phyloP scores from a whole-genome alignment of 2,888 invertebrate genomes.

The Chouioia cunea region DNA sequence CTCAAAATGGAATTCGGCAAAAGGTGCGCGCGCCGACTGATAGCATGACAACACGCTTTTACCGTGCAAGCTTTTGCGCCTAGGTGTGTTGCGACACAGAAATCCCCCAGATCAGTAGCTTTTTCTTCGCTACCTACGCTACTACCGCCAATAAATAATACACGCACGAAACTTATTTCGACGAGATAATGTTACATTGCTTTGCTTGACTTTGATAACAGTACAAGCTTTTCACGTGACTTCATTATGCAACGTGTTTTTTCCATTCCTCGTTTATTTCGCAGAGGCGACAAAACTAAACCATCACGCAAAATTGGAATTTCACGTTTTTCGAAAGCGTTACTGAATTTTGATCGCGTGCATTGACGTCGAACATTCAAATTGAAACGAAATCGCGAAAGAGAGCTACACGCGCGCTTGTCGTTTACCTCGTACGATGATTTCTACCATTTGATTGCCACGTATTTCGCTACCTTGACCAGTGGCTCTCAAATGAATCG shows the following conservation, averaged over 20 bases:
- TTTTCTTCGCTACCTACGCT: not conserved
- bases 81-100: too few species aligned
- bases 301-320: too few species aligned
- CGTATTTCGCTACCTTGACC: constrained; percentile 18
- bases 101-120: not conserved
- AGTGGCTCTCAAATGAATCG: constrained; percentile 37
- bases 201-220: too few species aligned
- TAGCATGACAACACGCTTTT: constrained; percentile 56
- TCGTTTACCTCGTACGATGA: not conserved
- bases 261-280: not conserved
- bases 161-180: not conserved
- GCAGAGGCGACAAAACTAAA: too few species aligned
- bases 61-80: constrained; percentile 24
- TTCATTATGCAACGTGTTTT: not conserved
- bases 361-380: too few species aligned
- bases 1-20: constrained; percentile 39
- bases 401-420: too few species aligned
- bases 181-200: not conserved
- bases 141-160: not conserved
- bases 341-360: too few species aligned
- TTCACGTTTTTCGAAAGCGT: too few species aligned
- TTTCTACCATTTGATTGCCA: constrained; percentile 27
- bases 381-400: too few species aligned
- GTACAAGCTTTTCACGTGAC: too few species aligned
- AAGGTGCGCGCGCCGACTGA: constrained; percentile 49